Evolutionary conservation across 1,140 invertebrate species (phyloP), one percentile per base, ranked within the genome.

Genomic region (Anoplophora glabripennis): DNA sequence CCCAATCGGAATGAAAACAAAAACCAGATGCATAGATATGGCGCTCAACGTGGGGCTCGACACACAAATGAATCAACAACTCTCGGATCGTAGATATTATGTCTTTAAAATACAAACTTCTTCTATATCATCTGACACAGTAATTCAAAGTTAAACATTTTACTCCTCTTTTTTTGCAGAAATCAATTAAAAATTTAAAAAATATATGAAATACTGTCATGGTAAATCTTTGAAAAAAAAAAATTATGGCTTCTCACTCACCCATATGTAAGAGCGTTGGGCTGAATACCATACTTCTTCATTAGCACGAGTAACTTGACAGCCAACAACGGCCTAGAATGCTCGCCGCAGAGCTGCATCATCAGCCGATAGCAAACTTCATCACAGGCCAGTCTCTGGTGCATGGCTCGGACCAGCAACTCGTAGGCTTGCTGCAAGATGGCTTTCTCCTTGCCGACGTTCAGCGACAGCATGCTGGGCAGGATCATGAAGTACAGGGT

Each of bases 401-500:
- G 88, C 60, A 93, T 91, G 74, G 96, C 92, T 66, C 87, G 85
- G 36, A 89, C 87, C 40, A 98, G 78, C 9, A 96, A 79, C 69
- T 95, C 91, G 72, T 92, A 96, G 3, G 94, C 93, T 47, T 86
- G 82, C 42, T 89, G 84, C 37, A 98, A 76, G 8, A 92, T 87
- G 4, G 89, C 86, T 53, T 87, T 84, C 66, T 89, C 86, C 75
- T 89, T 87, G 73, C 85, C 80, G 34, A 78, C 64, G 52, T 80
- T 82, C 53, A 78, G 75, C 41, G 78, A 80, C 54, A 90, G 80
- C 71, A 84, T 88, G 47, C 92, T 88, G 8, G 94, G 92, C 61
- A 99, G 81, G 73, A 96, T 89, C 66, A 98, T 86, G 78, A 99
- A 99, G 88, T 98, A 99, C n/a, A 99, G 80, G 56, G 95, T 96